Evolutionary conservation across 2,888 invertebrate species (phyloP).

Genomic region (Cyclophora punctaria): DNA sequence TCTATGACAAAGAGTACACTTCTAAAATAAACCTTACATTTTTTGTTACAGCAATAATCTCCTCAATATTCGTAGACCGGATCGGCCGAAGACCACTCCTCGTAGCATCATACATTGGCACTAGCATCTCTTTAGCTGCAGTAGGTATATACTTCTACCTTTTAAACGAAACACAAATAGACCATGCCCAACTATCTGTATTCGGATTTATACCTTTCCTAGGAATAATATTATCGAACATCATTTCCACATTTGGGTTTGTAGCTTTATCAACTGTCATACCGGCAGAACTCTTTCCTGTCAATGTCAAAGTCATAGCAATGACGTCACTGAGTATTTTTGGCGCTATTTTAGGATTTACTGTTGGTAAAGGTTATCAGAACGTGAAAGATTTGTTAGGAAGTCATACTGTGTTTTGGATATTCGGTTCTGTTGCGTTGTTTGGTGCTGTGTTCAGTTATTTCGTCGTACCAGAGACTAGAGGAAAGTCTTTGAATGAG

Average conservation of each 20-base stretch:
- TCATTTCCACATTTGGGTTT: slow-evolving; percentile 47
- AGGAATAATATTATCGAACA: slow-evolving; percentile 40
- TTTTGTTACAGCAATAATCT: slow-evolving; percentile 29
- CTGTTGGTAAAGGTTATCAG: slow-evolving; percentile 59
- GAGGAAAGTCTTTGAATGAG: slow-evolving; percentile 64
- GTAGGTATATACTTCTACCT: slow-evolving; percentile 46
- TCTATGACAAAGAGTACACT: too few relatives aligned
- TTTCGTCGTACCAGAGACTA: slow-evolving; percentile 67
- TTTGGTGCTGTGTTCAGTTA: slow-evolving; percentile 51
- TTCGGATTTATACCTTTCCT: slow-evolving; percentile 41
- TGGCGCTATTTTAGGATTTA: slow-evolving; percentile 55
- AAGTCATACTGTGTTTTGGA: slow-evolving; percentile 55
- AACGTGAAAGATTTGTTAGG: slow-evolving; percentile 52
- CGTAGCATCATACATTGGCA: slow-evolving; percentile 43
- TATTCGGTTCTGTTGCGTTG: slow-evolving; percentile 56
- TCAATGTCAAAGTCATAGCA: slow-evolving; percentile 67
- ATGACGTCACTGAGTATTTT: slow-evolving; percentile 58
- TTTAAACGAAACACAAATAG: slow-evolving; percentile 21
- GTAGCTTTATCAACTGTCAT: slow-evolving; percentile 59
- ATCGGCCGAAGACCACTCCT: slow-evolving; percentile 56
- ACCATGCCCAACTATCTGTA: slow-evolving; percentile 6
- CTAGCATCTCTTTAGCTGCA: slow-evolving; percentile 23
- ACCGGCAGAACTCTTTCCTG: slow-evolving; percentile 68
- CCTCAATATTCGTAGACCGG: slow-evolving; percentile 33
- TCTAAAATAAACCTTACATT: too few relatives aligned